A percentile compares a stretch with the other conserved stretches of the same genome.
phyloP scores from a whole-genome alignment of 2,888 invertebrate species.

The Vandiemenella viatica region DNA sequence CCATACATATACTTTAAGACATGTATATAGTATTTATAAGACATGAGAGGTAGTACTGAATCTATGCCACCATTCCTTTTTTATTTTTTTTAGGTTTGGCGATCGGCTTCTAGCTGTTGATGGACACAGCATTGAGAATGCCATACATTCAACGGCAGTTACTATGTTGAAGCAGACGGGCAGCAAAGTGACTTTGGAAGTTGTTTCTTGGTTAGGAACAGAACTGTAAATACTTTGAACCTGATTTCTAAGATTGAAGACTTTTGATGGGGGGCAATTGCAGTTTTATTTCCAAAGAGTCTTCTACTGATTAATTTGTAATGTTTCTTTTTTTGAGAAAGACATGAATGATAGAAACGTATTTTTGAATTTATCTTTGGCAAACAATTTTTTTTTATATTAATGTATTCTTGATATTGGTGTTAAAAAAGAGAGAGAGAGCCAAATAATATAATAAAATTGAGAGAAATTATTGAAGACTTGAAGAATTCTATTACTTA shows the following conservation, averaged over 20 bases:
- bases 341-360: background rate
- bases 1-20: too few species aligned
- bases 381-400: background rate
- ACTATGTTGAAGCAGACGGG: slow-evolving; percentile 29
- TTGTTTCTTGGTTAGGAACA: slow-evolving; percentile 33
- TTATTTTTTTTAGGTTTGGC: slow-evolving; percentile 30
- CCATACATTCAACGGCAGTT: slow-evolving; percentile 30
- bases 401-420: too few species aligned
- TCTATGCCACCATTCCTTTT: too few species aligned
- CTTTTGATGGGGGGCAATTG: too few species aligned
- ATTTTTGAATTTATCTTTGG: background rate
- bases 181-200: slow-evolving; percentile 26
- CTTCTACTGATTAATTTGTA: background rate
- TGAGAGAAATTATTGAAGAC: too few species aligned
- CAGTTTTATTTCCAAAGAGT: background rate
- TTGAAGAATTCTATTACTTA: too few species aligned
- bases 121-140: slow-evolving; percentile 26
- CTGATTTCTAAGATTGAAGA: too few species aligned
- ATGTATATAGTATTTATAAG: too few species aligned
- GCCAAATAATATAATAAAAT: too few species aligned
- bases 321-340: background rate
- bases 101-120: slow-evolving; percentile 32
- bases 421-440: too few species aligned
- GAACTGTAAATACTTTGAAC: too few species aligned
- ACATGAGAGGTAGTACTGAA: too few species aligned